These are phyloP conservation scores for Creontiades dilutus DNA, from an alignment of 2,888 invertebrate species.

Conservation along the genomic window DNA sequence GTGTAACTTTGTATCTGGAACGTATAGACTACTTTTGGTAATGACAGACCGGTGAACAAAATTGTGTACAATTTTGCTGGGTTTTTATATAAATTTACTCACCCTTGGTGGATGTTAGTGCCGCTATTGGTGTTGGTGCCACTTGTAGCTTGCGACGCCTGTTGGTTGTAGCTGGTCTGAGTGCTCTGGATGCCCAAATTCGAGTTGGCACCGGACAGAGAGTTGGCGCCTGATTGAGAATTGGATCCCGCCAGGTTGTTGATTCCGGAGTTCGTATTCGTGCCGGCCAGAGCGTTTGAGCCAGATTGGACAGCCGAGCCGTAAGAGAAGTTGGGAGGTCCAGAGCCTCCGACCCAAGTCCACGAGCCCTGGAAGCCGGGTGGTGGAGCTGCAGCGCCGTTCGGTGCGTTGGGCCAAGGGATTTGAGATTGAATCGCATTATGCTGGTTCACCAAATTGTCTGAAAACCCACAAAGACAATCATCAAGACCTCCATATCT, in stretches of 20 bases:
- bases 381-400: not conserved
- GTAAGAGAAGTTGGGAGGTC: not conserved
- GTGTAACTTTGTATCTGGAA: too few species aligned
- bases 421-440: not conserved
- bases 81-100: not conserved
- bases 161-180: slow-evolving; percentile 44
- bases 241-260: slow-evolving; percentile 56
- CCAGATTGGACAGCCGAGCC: not conserved
- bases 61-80: too few species aligned
- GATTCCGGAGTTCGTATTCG: slow-evolving; percentile 29
- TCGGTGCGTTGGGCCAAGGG: not conserved
- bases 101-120: slow-evolving; percentile 46
- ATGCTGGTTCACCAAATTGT: not conserved
- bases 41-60: too few species aligned
- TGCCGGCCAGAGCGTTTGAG: slow-evolving; percentile 34
- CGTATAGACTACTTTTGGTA: too few species aligned
- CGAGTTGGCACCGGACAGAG: slow-evolving; percentile 50
- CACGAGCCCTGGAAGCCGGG: slow-evolving; percentile 48
- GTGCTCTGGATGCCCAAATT: slow-evolving; percentile 33
- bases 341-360: slow-evolving; percentile 39
- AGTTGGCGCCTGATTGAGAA: slow-evolving; percentile 43
- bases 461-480: not conserved
- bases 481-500: too few species aligned
- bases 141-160: slow-evolving; percentile 43
- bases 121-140: slow-evolving; percentile 40